Evolutionary conservation across 2,888 invertebrate genomes (phyloP), one percentile per base, ranked within the genome.

Genomic region (Caenorhabditis sp.): DNA sequence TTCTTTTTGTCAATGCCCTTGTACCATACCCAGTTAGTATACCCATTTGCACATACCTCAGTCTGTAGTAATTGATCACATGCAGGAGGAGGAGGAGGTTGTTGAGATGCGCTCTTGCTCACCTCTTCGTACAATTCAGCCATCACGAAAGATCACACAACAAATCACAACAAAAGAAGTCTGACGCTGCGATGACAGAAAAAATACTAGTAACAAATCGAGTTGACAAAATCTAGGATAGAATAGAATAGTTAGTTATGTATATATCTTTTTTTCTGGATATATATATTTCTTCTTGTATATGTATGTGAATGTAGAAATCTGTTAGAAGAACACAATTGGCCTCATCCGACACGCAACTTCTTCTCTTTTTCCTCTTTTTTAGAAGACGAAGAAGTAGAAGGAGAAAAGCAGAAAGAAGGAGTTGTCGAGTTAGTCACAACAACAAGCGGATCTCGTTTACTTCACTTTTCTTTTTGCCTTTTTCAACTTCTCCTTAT

Each of bases 101-200:
- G 58, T 64, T 65, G 68, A 69, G 68, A 66, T 58, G 68, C 63
- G 59, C 61, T 49, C n/a, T 21, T 59, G 67, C 73, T 73, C 73
- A 73, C 73, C 73, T 73, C 73, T 54, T 73, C 73, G 63, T 65
- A 68, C 62, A 69, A 49, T 60, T 73, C 73, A 69, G 73, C 73
- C 73, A 73, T 36, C n/a, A 3, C 21, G 21, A 21, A 21, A 21
- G 21, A 52, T 23, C n/a, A 21, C 23, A 21, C 21, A 52, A n/a
- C 49, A 4, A 49, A 14, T n/a, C 36, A 54, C 52, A 52, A 50
- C 27, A 21, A 62, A 63, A 59, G 66, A 62, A 63, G 53, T 38
- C 50, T n/a, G 59, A 21, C 17, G 57, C 49, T 21, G 43, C 61
- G 57, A 12, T 50, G 69, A 53, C 49, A 25, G 26, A 52, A 20